These are phyloP conservation scores for Martes martes DNA, from an alignment of 2,113 vertebrate genomes.

Conservation along the genomic window DNA sequence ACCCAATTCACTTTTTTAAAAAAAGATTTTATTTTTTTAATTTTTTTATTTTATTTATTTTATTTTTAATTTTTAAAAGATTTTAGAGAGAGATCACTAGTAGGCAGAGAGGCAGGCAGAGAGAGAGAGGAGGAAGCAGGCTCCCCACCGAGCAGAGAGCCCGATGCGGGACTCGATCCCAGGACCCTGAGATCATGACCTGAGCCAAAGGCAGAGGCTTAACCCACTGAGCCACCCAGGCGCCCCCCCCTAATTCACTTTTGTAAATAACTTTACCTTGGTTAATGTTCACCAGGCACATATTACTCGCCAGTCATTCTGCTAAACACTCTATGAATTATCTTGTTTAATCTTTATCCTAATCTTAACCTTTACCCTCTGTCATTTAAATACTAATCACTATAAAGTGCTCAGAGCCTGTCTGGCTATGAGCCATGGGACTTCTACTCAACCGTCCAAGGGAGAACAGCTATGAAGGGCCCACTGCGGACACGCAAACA, in stretches of 20 bases:
- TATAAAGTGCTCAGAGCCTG: background rate
- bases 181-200: too few relatives aligned
- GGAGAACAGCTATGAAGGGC: background rate
- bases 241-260: background rate
- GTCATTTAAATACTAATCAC: background rate
- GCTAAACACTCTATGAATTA: background rate
- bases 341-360: background rate
- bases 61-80: too few relatives aligned
- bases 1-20: background rate
- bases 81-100: too few relatives aligned
- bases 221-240: too few relatives aligned
- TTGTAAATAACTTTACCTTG: background rate
- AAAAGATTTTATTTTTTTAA: too few relatives aligned
- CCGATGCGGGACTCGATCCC: too few relatives aligned
- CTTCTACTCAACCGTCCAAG: background rate
- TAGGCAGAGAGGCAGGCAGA: too few relatives aligned
- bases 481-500: fast-evolving
- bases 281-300: background rate
- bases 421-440: background rate
- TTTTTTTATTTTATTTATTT: too few relatives aligned
- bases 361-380: background rate
- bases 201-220: too few relatives aligned
- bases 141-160: too few relatives aligned
- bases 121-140: too few relatives aligned
- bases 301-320: background rate